Percentiles rank a stretch among this genome's conserved stretches.
phyloP scores from a whole-genome alignment of 2,113 vertebrate genomes.

The Gobiocypris rarus region DNA sequence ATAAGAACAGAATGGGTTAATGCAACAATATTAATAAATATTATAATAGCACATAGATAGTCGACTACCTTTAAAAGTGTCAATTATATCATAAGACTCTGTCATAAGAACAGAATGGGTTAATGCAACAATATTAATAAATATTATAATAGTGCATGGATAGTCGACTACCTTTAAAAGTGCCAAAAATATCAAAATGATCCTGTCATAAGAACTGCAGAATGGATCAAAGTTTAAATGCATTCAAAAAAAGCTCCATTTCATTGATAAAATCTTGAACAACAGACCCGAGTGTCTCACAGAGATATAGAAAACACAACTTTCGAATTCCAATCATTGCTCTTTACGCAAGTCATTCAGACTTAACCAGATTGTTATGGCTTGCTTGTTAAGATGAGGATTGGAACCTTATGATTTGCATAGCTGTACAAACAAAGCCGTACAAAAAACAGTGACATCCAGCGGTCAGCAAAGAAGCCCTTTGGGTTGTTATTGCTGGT shows the following conservation, averaged over 20 bases:
- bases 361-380: constrained; percentile 62
- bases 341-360: constrained; percentile 62
- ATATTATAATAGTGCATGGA: not conserved
- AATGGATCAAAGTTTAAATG: not conserved
- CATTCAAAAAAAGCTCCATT: not conserved
- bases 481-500: not conserved
- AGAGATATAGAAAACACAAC: constrained; percentile 10
- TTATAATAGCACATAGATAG: too few relatives aligned
- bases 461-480: not conserved
- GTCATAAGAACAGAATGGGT: too few relatives aligned
- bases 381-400: constrained; percentile 33
- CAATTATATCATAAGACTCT: too few relatives aligned
- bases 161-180: not conserved
- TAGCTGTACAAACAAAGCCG: not conserved
- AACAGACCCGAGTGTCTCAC: not conserved
- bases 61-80: too few relatives aligned
- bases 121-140: not conserved
- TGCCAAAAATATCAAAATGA: not conserved
- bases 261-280: constrained; percentile 31
- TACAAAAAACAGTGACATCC: not conserved
- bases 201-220: not conserved
- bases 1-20: too few relatives aligned
- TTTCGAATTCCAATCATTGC: constrained; percentile 69
- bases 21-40: not conserved
- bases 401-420: constrained; percentile 1